These are phyloP conservation scores for Laspeyria flexula DNA, from an alignment of 2,888 invertebrate species.

Conservation along the genomic window DNA sequence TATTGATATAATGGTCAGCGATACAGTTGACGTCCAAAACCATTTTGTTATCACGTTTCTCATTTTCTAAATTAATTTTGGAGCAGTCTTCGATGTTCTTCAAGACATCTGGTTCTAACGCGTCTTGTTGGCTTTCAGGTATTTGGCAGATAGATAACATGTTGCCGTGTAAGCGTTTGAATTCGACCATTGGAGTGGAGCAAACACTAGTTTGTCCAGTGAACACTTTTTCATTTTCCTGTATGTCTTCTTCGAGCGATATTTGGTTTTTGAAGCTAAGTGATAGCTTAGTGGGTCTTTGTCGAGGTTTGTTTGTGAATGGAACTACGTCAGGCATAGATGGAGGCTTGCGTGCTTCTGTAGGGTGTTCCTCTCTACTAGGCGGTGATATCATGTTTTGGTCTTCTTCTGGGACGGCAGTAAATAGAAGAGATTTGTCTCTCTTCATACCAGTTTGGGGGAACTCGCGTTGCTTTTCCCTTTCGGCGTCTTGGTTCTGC, in stretches of 20 bases:
- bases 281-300: slow-evolving; percentile 85
- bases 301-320: slow-evolving; percentile 80
- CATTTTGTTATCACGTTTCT: slow-evolving; percentile 70
- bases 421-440: slow-evolving; percentile 92
- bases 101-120: slow-evolving; percentile 75
- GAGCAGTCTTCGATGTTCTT: slow-evolving; percentile 71
- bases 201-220: slow-evolving; percentile 91
- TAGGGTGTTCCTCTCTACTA: slow-evolving; percentile 56
- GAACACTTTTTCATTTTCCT: slow-evolving; percentile 84
- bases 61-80: slow-evolving; percentile 63
- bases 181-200: slow-evolving; percentile 92
- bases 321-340: slow-evolving; percentile 83
- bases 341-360: slow-evolving; percentile 57
- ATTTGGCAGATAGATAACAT: slow-evolving; percentile 91
- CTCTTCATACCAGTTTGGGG: slow-evolving; percentile 88
- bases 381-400: slow-evolving; percentile 82
- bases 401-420: slow-evolving; percentile 93
- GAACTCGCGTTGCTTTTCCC: slow-evolving; percentile 81
- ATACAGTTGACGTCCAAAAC: slow-evolving; percentile 75
- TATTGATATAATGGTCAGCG: slow-evolving; percentile 80
- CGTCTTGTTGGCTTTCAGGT: slow-evolving; percentile 84
- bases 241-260: slow-evolving; percentile 85
- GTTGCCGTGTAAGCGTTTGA: slow-evolving; percentile 90
- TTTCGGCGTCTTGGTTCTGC: slow-evolving; percentile 78
- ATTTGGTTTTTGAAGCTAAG: slow-evolving; percentile 86